phyloP scores from a whole-genome alignment of 2,113 vertebrate species.

The Cervus canadensis region DNA sequence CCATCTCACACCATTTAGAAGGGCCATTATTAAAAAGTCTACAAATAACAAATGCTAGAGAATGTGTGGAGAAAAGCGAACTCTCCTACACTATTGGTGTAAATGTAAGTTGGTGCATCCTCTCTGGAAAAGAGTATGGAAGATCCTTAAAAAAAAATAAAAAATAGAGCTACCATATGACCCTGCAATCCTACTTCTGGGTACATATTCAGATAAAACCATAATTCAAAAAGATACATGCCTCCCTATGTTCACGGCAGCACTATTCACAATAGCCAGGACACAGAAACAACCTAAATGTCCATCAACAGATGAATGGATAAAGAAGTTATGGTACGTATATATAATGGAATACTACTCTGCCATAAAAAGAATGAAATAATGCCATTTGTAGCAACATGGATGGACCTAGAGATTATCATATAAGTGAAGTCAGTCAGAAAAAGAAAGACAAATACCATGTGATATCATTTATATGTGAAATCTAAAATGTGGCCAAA shows the following conservation, averaged over 20 bases:
- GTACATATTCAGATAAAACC: background rate
- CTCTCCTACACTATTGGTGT: background rate
- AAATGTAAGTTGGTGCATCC: background rate
- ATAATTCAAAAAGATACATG: background rate
- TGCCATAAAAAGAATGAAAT: background rate
- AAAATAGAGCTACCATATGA: background rate
- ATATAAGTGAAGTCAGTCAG: background rate
- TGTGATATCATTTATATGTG: background rate
- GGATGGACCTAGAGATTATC: background rate
- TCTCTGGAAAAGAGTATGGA: background rate
- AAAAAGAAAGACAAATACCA: background rate
- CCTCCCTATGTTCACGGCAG: background rate
- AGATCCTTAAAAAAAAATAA: background rate
- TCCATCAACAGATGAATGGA: background rate
- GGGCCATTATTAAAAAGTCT: background rate
- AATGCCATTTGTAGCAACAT: background rate
- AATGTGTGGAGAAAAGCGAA: background rate
- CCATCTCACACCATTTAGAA: background rate
- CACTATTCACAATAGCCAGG: background rate
- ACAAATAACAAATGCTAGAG: background rate
- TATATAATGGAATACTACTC: background rate
- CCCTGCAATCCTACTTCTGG: background rate
- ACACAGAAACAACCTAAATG: background rate
- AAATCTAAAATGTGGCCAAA: background rate
- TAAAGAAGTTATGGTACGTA: background rate